A percentile compares a stretch with the other conserved stretches of the same genome.
Conservation (phyloP, 2,113 vertebrate genomes). For the Osmerus mordax region DNA sequence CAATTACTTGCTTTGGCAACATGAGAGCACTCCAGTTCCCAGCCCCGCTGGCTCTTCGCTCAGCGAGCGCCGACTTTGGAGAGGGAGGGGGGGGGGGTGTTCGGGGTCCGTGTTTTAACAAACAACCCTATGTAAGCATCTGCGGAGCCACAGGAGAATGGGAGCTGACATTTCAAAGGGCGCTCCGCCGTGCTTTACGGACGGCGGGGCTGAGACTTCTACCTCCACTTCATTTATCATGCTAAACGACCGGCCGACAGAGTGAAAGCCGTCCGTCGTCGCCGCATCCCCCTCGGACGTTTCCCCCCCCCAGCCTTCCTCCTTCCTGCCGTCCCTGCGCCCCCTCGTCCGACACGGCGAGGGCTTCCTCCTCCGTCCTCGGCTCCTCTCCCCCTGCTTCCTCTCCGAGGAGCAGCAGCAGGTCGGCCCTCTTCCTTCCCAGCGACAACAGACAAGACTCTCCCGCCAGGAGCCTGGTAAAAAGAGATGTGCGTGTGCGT, state of each 20-base stretch:
- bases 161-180: constrained; percentile 69
- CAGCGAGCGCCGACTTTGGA: constrained; percentile 30
- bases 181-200: constrained; percentile 39
- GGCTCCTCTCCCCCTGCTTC: constrained; percentile 23
- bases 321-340: constrained; percentile 22
- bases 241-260: constrained; percentile 66
- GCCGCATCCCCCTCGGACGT: neutral
- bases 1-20: constrained; percentile 46
- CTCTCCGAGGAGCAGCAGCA: constrained; percentile 33
- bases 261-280: constrained; percentile 69
- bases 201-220: constrained; percentile 47
- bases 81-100: constrained; percentile 7
- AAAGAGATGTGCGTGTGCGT: constrained; percentile 32
- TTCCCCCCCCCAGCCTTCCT: constrained; percentile 19
- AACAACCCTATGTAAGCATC: constrained; percentile 66
- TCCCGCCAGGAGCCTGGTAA: constrained; percentile 56
- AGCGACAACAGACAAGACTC: constrained; percentile 64
- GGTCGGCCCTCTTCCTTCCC: constrained; percentile 51
- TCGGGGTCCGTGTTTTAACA: constrained; percentile 52
- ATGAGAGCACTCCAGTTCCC: constrained; percentile 40
- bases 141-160: constrained; percentile 62
- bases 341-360: constrained; percentile 5
- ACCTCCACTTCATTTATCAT: constrained; percentile 68
- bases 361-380: constrained; percentile 37
- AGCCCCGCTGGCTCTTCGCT: constrained; percentile 21